Evolutionary conservation across 2,888 invertebrate genomes (phyloP).

Genomic region (Listrodromus nycthemerus): DNA sequence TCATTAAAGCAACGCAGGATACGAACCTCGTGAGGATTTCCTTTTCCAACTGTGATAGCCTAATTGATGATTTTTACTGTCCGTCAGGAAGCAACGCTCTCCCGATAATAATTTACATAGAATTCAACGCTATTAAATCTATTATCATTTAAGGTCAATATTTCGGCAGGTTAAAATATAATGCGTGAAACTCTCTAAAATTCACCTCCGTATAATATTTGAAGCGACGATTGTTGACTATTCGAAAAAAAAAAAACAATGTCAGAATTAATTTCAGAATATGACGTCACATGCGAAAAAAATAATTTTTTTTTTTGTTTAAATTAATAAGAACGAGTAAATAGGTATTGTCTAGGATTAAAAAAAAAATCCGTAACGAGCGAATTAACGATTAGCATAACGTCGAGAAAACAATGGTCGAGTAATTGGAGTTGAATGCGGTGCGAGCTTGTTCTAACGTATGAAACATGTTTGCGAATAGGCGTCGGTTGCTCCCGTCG

Average conservation of each 20-base stretch:
- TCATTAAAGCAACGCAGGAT: too few relatives aligned
- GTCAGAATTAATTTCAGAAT: too few relatives aligned
- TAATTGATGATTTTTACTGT: too few relatives aligned
- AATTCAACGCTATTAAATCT: background rate
- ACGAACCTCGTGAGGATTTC: too few relatives aligned
- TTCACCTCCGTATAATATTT: background rate
- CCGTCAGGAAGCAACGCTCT: too few relatives aligned
- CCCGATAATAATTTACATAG: too few relatives aligned
- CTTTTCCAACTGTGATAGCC: too few relatives aligned
- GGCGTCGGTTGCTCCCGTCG: slow-evolving; percentile 53
- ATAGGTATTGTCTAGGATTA: background rate
- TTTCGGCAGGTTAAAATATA: too few relatives aligned
- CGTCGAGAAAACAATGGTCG: slow-evolving; percentile 29
- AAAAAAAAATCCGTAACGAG: slow-evolving; percentile 1
- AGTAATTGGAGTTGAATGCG: slow-evolving; percentile 41
- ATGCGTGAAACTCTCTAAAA: background rate
- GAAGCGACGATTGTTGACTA: background rate
- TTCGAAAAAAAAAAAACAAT: too few relatives aligned
- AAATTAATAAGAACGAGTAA: background rate
- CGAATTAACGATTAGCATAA: slow-evolving; percentile 41
- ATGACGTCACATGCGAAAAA: background rate
- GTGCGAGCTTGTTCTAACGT: slow-evolving; percentile 29
- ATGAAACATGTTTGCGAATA: slow-evolving; percentile 61
- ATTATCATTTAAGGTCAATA: background rate
- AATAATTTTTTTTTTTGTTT: too few relatives aligned